These are phyloP conservation scores for Turritopsis rubra DNA, from an alignment of 30 jellyfish, hydroid and myxozoan species.

Conservation along the genomic window DNA sequence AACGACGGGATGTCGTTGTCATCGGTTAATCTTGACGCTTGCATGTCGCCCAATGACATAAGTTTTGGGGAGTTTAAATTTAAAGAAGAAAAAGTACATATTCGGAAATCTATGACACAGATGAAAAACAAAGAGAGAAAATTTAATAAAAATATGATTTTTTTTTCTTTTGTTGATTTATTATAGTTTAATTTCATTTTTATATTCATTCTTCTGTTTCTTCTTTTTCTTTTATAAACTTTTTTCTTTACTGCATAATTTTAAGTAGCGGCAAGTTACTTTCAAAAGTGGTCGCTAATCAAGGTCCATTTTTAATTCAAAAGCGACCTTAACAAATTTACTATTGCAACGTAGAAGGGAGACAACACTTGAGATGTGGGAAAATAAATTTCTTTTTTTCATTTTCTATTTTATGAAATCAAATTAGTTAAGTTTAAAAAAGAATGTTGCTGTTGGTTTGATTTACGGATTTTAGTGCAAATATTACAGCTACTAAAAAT, in stretches of 20 bases:
- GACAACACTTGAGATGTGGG: background rate
- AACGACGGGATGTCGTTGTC: no score
- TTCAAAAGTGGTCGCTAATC: background rate
- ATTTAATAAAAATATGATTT: no score
- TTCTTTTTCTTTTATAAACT: background rate
- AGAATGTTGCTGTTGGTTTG: background rate
- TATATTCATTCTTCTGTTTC: background rate
- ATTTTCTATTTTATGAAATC: background rate
- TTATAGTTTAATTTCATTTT: background rate
- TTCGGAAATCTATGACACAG: no score
- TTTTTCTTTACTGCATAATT: background rate
- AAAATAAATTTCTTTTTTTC: no score
- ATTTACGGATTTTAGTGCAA: background rate
- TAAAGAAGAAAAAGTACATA: no score
- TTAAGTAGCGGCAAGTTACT: background rate
- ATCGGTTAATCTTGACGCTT: no score
- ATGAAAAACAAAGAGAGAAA: no score
- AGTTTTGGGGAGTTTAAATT: no score
- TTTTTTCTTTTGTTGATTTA: background rate
- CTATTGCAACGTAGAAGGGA: background rate
- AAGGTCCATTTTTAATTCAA: background rate
- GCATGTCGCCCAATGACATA: no score
- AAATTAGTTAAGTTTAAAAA: no score
- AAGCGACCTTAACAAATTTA: background rate
- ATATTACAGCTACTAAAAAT: background rate